Base-by-base conservation (phyloP, 1,140 invertebrate genomes). In the Stegodyphus mimosarum region DNA sequence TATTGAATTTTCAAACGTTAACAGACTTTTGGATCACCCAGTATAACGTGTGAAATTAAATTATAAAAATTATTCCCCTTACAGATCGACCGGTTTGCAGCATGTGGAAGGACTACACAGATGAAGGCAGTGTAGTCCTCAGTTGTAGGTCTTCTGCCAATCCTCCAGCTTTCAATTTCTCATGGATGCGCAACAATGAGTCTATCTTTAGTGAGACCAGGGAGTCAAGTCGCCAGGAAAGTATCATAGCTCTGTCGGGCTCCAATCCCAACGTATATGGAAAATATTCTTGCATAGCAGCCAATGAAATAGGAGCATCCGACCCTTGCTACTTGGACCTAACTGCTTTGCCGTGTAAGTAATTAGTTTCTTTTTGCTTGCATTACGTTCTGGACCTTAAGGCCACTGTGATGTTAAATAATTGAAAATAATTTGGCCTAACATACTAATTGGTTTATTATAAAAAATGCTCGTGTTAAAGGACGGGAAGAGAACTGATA, bases 11-110 rank as follows among this genome's bases (percentile, higher is more conserved):
- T 33, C 33, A 33, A 33, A 33, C 3, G 33, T 33, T 33, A 33
- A 33, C 33, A 3, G 1, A 33, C 33, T 33, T 33, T 33, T 33
- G 33, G 33, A 3, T 33, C 33, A 33, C 33, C 33, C 33, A 3
- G 33, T 33, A 3, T 33, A 33, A 33, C 33, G 55, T 2, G 15
- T 60, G 55, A 60, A 60, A 60, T 15, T 60, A 60, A 10, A 10
- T 10, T 60, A 60, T 55, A 13, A 55, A 15, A 1, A 60, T 60
- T 60, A 60, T 60, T 60, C 15, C 55, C 55, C 55, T 63, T 92
- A 48, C 91, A 97, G 96, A 94, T 92, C 94, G 95, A 88, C 96
- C 96, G 3, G 94, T 96, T 89, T 98, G 96, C 90, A 92, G 96
- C 87, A 93, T 94, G 83, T 92, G 94, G 86, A 92, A 92, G 64